These are phyloP conservation scores for Callyntrura sp. DNA, from an alignment of 2,888 invertebrate species.

Conservation along the genomic window DNA sequence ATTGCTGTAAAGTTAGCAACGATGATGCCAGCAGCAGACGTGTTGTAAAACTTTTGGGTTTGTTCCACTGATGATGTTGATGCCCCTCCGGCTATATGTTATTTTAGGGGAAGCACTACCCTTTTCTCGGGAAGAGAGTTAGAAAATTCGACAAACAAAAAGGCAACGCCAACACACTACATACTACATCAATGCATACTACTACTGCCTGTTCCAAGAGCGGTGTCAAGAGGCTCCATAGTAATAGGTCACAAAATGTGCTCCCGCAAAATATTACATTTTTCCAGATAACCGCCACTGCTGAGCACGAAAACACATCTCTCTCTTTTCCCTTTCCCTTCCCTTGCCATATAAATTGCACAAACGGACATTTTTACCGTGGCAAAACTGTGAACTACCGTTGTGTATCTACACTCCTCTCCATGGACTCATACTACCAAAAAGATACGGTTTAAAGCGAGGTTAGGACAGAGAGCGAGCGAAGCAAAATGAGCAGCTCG, in stretches of 20 bases:
- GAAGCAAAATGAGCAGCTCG: conserved; percentile 59
- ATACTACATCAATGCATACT: too few species aligned
- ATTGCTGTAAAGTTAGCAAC: too few species aligned
- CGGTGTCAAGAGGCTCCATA: not conserved
- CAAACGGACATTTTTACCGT: not conserved
- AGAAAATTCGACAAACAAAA: not conserved
- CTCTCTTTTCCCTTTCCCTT: not conserved
- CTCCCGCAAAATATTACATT: not conserved
- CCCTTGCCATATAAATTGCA: conserved; percentile 8
- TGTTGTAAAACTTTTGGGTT: conserved; percentile 12
- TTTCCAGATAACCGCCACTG: conserved; percentile 5
- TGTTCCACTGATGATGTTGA: conserved; percentile 23
- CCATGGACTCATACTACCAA: too few species aligned
- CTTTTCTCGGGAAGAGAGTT: not conserved
- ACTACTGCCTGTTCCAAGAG: too few species aligned
- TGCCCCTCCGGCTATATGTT: not conserved
- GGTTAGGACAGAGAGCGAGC: not conserved
- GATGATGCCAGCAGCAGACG: not conserved
- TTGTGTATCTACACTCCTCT: too few species aligned
- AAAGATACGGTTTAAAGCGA: not conserved
- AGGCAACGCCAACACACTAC: not conserved
- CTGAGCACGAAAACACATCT: not conserved
- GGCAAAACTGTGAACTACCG: not conserved
- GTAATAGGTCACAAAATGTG: not conserved
- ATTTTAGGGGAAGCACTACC: not conserved